Evolutionary conservation across 2,888 invertebrate species (phyloP).

Genomic region (Tinea semifulvella): DNA sequence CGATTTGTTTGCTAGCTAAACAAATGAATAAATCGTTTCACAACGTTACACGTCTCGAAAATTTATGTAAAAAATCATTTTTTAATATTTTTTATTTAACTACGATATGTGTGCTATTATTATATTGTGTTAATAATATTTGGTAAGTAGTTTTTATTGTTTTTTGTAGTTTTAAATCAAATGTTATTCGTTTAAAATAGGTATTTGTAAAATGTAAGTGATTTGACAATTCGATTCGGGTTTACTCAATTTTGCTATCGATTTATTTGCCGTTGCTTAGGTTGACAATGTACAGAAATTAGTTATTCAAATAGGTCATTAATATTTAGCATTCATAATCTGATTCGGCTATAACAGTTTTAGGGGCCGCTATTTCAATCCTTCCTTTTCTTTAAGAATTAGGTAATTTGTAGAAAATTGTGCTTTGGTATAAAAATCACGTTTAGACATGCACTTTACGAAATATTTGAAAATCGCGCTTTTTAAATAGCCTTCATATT

Average conservation of each 20-base stretch:
- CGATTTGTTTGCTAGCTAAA: constrained; percentile 41
- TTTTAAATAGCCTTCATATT: too few relatives aligned
- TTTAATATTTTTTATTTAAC: neutral
- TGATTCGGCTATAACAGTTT: too few relatives aligned
- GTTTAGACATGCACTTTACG: too few relatives aligned
- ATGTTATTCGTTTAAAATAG: neutral
- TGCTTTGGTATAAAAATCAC: too few relatives aligned
- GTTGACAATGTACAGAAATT: neutral
- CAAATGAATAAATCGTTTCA: constrained; percentile 52
- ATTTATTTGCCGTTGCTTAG: constrained; percentile 39
- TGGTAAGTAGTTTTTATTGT: neutral
- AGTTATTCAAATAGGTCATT: neutral
- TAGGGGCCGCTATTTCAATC: too few relatives aligned
- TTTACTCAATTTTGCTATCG: constrained; percentile 17
- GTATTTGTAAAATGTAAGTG: neutral
- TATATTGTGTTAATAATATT: neutral
- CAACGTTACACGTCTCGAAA: neutral
- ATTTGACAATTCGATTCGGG: neutral
- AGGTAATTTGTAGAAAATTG: too few relatives aligned
- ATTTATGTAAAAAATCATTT: neutral
- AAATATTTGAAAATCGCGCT: too few relatives aligned
- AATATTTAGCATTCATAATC: neutral
- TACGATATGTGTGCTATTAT: neutral
- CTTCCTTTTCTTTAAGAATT: too few relatives aligned
- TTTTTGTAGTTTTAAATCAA: neutral